Conservation (phyloP, 1,140 invertebrate species). For the Nasonia vitripennis region DNA sequence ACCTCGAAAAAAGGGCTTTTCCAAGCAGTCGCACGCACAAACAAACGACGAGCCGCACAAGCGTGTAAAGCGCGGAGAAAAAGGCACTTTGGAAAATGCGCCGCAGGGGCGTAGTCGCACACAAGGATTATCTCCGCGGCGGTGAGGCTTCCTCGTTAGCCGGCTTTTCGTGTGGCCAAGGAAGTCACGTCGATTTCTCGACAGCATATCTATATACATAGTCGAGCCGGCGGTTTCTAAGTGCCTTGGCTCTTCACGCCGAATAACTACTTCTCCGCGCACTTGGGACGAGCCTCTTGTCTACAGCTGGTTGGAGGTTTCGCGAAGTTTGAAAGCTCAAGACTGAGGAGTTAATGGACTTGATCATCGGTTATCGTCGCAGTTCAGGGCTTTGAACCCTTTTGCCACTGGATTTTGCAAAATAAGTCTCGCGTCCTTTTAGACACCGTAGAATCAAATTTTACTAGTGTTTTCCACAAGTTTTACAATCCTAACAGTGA, state of each 20-base stretch:
- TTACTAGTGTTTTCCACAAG: no score
- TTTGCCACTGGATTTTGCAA: no score
- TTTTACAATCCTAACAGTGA: neutral
- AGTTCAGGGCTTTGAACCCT: neutral
- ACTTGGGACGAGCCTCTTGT: neutral
- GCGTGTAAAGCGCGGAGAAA: neutral
- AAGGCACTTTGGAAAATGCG: constrained; percentile 6
- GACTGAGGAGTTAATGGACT: neutral
- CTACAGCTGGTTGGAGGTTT: neutral
- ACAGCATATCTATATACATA: neutral
- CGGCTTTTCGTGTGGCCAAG: constrained; percentile 43
- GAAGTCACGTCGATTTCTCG: constrained; percentile 51
- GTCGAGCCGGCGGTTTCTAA: neutral
- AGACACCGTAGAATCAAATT: no score
- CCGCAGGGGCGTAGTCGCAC: neutral
- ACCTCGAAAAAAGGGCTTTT: no score
- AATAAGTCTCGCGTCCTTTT: no score
- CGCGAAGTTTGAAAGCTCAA: neutral
- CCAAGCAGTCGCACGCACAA: neutral
- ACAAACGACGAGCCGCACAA: neutral
- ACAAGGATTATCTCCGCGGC: constrained; percentile 11
- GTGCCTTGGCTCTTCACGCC: constrained; percentile 36
- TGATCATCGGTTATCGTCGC: neutral
- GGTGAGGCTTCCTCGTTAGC: constrained; percentile 26
- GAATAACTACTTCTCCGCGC: neutral